These are phyloP conservation scores for Malurus leucopterus DNA, from an alignment of 2,797 vertebrate species.

Conservation along the genomic window DNA sequence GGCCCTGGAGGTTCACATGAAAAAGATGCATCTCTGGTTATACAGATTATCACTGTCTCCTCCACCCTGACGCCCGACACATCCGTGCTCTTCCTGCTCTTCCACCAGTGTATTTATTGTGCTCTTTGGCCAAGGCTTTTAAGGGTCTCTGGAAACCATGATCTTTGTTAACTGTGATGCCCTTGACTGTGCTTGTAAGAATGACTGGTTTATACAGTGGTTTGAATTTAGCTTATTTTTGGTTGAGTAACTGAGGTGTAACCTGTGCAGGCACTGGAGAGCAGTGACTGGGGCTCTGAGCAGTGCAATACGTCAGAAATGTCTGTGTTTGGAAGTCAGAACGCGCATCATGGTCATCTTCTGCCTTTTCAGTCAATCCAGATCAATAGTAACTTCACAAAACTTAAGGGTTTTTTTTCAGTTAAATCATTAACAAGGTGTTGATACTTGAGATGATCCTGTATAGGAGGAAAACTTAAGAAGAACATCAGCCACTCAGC, in stretches of 20 bases:
- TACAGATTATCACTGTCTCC: neutral
- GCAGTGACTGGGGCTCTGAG: neutral
- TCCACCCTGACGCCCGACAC: neutral
- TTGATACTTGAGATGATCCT: neutral
- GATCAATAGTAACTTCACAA: neutral
- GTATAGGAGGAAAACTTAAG: neutral
- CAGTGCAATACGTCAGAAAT: fast-evolving
- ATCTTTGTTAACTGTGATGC: neutral
- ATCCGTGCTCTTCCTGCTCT: neutral
- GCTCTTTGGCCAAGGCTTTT: neutral
- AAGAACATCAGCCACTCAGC: neutral
- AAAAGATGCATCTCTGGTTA: neutral
- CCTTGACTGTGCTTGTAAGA: neutral
- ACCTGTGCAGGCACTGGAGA: neutral
- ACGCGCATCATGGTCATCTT: neutral
- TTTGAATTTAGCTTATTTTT: neutral
- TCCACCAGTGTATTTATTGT: neutral
- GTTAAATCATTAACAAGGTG: neutral
- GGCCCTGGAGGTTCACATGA: neutral
- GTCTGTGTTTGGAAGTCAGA: neutral
- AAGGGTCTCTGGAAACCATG: neutral
- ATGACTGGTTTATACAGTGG: neutral
- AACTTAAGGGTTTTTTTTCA: neutral
- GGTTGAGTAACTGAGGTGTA: neutral
- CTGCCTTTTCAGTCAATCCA: neutral